Base-by-base conservation (phyloP, 1,140 invertebrate genomes). In the Belonocnema kinseyi region DNA sequence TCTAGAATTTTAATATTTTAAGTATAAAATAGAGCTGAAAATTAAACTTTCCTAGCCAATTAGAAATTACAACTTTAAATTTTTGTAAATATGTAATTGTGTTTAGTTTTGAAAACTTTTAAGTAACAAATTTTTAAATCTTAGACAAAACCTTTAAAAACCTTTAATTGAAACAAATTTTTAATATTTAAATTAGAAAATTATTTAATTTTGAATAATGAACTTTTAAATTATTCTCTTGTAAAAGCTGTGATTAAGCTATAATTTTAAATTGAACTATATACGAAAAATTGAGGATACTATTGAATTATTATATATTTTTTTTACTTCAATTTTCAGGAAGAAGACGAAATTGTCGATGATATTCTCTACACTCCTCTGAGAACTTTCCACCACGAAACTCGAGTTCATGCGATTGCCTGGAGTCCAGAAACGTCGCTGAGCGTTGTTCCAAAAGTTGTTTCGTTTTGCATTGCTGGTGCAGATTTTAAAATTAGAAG, bases 371-470 rank as follows among this genome's bases (percentile, higher is more conserved):
- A 89, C 40, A 88, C 77, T 76, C 80, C 79, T 26, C 81, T 91
- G 58, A 86, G 84, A 80, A 91, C 88, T 74, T 90, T 94, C 81
- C 87, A 92, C 66, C 91, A 94, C 77, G 90, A 91, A 50, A 91
- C 86, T 51, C 88, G 92, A 83, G 92, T 92, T 72, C 91, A 93
- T 77, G 88, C 92, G 3, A 82, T 95, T 7, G 90, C 92, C 50
- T 93, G 94, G 89, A 94, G 94, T 75, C 94, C 94, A 56, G 93
- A 94, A 80, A 94, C 94, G 33, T 94, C 93, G 8, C 80, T 95
- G 2, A 93, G 89, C 53, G 84, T 92, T 51, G 87, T 94, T 6
- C 94, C 94, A 26, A 94, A 93, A 87, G 90, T 92, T 83, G 82
- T 95, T 14, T 88, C 90, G 5, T 93, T 95, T 82, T 92, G 91